Percentiles rank a stretch among this genome's conserved stretches.
Evolutionary conservation across 2,888 invertebrate genomes (phyloP).

Genomic region (Papilio elwesi): DNA sequence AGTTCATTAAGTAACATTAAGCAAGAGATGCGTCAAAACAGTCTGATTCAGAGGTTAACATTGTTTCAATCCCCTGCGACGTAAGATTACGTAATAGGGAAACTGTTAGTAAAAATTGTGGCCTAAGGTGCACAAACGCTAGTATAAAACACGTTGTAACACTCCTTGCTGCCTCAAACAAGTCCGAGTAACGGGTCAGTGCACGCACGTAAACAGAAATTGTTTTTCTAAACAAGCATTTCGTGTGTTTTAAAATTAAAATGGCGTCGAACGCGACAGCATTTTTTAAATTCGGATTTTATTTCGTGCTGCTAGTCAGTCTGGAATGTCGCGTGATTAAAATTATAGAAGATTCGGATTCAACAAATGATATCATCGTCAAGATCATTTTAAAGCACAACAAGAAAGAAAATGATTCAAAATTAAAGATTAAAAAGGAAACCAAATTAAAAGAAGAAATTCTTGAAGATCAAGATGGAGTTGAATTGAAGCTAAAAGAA

Average conservation of each 20-base stretch:
- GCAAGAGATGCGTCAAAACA: conserved; percentile 23
- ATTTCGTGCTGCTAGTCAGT: conserved; percentile 20
- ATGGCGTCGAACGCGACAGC: conserved; percentile 9
- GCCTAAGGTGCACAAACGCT: background rate
- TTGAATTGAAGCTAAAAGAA: background rate
- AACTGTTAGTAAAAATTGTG: conserved; percentile 23
- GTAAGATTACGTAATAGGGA: conserved; percentile 28
- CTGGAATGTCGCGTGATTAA: conserved; percentile 36
- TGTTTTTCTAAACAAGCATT: background rate
- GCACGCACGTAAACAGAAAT: background rate
- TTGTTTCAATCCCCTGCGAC: background rate
- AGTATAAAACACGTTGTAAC: conserved; percentile 20
- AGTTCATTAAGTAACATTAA: background rate
- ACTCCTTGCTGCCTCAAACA: background rate
- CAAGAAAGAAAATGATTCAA: background rate
- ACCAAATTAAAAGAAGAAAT: background rate
- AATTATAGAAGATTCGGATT: conserved; percentile 23
- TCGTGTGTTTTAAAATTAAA: conserved; percentile 2
- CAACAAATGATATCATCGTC: conserved; percentile 7
- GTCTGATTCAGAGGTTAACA: background rate
- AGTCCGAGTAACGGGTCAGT: conserved; percentile 17
- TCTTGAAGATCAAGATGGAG: background rate
- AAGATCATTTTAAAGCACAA: conserved; percentile 31
- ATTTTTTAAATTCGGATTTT: conserved; percentile 24
- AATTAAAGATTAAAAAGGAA: conserved; percentile 6